Evolutionary conservation across 2,888 invertebrate genomes (phyloP).

Genomic region (Drosophila cognata): DNA sequence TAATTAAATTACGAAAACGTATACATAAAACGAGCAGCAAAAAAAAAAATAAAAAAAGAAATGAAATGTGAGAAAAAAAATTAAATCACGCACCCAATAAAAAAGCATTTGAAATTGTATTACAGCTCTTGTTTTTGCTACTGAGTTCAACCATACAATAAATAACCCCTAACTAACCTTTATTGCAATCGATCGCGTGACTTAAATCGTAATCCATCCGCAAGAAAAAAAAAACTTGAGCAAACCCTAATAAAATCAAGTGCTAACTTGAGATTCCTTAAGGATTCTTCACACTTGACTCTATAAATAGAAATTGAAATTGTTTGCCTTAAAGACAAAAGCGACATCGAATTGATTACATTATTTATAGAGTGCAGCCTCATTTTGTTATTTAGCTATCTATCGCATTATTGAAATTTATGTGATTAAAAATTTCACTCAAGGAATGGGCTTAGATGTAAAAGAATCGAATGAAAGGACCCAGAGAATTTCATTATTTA

Average conservation of each 20-base stretch:
- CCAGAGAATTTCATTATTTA: constrained; percentile 6
- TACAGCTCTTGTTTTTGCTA: constrained; percentile 12
- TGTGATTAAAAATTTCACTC: background rate
- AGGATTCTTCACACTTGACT: background rate
- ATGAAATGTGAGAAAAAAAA: background rate
- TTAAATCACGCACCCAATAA: constrained; percentile 2
- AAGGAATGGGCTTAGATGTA: background rate
- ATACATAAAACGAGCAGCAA: constrained; percentile 23
- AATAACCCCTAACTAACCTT: background rate
- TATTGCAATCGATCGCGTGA: background rate
- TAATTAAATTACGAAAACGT: constrained; percentile 64
- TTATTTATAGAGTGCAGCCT: background rate
- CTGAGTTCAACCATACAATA: background rate
- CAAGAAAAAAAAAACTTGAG: background rate
- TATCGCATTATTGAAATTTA: background rate
- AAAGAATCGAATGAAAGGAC: background rate
- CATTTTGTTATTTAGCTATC: background rate
- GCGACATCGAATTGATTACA: background rate
- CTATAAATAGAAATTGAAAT: background rate
- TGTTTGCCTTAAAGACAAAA: background rate
- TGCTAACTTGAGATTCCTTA: background rate
- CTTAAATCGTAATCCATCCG: background rate
- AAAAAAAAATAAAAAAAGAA: background rate
- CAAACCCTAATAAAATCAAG: background rate
- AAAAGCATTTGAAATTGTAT: constrained; percentile 22